phyloP scores from a whole-genome alignment of 2,888 invertebrate genomes.

The Parnassius smintheus region DNA sequence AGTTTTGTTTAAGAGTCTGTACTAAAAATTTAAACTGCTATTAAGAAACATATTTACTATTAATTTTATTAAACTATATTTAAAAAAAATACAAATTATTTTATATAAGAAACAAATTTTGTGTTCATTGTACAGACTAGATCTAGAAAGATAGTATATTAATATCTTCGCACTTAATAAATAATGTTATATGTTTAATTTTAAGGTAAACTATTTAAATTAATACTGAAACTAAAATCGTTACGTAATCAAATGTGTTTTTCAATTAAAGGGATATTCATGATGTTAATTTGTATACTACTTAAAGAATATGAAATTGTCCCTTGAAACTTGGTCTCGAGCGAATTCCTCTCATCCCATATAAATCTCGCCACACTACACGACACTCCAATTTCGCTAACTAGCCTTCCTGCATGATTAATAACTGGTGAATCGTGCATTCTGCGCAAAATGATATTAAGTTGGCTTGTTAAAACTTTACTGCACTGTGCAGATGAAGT shows the following conservation, averaged over 20 bases:
- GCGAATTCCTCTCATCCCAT: slow-evolving; percentile 32
- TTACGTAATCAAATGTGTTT: background rate
- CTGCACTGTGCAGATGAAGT: slow-evolving; percentile 64
- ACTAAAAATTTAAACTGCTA: too few species aligned
- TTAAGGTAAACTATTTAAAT: too few species aligned
- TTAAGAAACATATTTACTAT: too few species aligned
- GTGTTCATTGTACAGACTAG: too few species aligned
- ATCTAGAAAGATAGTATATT: too few species aligned
- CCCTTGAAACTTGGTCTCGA: slow-evolving; percentile 37
- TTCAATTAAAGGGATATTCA: slow-evolving; percentile 3
- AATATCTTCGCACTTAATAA: too few species aligned
- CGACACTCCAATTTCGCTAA: slow-evolving; percentile 69
- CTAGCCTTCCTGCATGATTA: slow-evolving; percentile 78
- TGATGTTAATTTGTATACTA: slow-evolving; percentile 33
- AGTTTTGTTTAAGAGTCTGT: too few species aligned
- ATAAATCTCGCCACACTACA: slow-evolving; percentile 51
- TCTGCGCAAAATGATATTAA: slow-evolving; percentile 78
- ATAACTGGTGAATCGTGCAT: slow-evolving; percentile 76
- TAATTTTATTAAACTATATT: too few species aligned
- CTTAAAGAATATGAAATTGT: slow-evolving; percentile 45
- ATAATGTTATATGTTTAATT: too few species aligned
- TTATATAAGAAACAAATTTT: too few species aligned
- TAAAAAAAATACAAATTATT: too few species aligned
- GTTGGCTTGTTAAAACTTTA: slow-evolving; percentile 81
- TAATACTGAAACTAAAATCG: too few species aligned